phyloP scores from a whole-genome alignment of 2,888 invertebrate species.

The Rhodophaea formosa region DNA sequence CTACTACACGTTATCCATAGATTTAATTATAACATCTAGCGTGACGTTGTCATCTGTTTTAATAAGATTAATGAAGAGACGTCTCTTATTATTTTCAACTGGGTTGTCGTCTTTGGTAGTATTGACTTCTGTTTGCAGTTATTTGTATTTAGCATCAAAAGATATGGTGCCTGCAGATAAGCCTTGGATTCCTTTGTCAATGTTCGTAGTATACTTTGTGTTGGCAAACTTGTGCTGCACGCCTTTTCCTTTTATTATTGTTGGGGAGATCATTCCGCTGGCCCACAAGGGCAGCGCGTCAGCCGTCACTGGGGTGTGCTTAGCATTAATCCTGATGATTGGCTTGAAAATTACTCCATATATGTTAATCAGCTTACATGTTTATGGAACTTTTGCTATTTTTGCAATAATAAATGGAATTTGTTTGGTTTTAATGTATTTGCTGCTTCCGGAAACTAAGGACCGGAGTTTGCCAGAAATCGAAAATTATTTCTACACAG shows the following conservation, averaged over 20 bases:
- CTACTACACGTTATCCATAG: conserved; percentile 43
- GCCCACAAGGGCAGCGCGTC: conserved; percentile 42
- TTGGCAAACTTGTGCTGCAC: conserved; percentile 50
- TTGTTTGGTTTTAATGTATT: conserved; percentile 33
- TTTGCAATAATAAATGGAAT: conserved; percentile 41
- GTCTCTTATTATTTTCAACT: conserved; percentile 44
- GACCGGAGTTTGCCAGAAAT: conserved; percentile 41
- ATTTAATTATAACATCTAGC: conserved; percentile 43
- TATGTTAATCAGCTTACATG: conserved; percentile 38
- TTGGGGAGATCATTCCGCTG: conserved; percentile 49
- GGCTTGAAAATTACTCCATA: conserved; percentile 44
- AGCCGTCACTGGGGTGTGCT: conserved; percentile 38
- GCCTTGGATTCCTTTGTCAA: conserved; percentile 34
- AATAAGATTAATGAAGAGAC: conserved; percentile 42
- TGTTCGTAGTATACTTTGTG: conserved; percentile 46
- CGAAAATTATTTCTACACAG: conserved; percentile 41
- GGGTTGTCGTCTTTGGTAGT: conserved; percentile 41
- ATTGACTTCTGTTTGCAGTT: conserved; percentile 35
- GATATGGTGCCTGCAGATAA: conserved; percentile 35
- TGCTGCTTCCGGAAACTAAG: conserved; percentile 43
- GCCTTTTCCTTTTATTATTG: conserved; percentile 44
- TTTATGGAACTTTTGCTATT: conserved; percentile 56
- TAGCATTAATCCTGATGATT: conserved; percentile 39
- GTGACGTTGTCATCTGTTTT: conserved; percentile 41
- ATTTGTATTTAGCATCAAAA: conserved; percentile 35